A percentile compares a stretch with the other conserved stretches of the same genome.
Conservation (phyloP, 1,140 invertebrate genomes). For the Chironomus tepperi region DNA sequence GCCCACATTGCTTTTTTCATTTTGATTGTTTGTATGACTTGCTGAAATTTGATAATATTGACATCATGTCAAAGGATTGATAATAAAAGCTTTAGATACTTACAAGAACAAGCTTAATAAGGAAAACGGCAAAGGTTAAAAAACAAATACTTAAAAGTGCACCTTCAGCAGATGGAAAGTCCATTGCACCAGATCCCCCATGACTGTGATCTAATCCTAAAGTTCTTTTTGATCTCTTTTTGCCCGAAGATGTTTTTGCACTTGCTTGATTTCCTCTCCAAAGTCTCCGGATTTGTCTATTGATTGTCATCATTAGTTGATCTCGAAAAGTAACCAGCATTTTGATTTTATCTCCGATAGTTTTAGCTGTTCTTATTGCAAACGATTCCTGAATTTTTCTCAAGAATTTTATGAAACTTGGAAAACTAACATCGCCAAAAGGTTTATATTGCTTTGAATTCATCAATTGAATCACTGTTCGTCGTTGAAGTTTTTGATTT, state of each 20-base stretch:
- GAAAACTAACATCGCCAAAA: conserved; percentile 26
- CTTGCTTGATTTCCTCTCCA: neutral
- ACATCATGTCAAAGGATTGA: conserved; percentile 25
- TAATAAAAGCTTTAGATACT: conserved; percentile 30
- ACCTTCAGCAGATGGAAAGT: conserved; percentile 69
- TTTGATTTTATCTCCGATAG: conserved; percentile 47
- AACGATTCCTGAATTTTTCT: conserved; percentile 45
- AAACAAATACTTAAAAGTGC: conserved; percentile 72
- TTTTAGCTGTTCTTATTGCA: conserved; percentile 43
- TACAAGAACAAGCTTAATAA: conserved; percentile 74
- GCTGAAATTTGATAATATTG: conserved; percentile 25
- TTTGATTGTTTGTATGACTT: neutral
- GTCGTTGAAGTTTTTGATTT: neutral
- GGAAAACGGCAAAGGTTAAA: conserved; percentile 71
- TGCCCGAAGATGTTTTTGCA: conserved; percentile 30
- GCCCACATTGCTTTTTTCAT: neutral
- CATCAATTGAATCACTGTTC: conserved; percentile 22
- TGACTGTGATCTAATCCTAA: conserved; percentile 32
- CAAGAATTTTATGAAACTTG: conserved; percentile 42
- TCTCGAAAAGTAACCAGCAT: conserved; percentile 47
- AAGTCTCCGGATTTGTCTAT: conserved; percentile 37
- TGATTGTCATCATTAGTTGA: conserved; percentile 46
- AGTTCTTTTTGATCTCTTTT: conserved; percentile 30
- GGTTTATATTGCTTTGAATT: conserved; percentile 28
- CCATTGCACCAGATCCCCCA: conserved; percentile 44